A percentile compares a stretch with the other conserved stretches of the same genome.
Evolutionary conservation across 1,140 invertebrate genomes (phyloP).

Genomic region (Bursaphelenchus mucronatus): DNA sequence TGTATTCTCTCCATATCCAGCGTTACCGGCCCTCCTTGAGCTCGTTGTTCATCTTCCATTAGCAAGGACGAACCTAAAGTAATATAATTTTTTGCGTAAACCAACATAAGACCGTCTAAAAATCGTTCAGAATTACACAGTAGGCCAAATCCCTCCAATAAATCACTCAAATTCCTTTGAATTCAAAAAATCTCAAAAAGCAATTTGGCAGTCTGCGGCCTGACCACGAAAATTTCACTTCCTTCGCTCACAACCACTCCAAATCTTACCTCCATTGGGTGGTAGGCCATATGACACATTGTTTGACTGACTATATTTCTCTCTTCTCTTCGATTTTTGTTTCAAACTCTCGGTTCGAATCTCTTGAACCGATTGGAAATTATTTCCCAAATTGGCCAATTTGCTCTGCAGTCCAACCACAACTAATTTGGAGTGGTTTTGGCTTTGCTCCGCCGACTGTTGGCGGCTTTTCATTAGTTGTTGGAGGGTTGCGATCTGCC

Average conservation of each 20-base stretch:
- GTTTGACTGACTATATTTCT: constrained; percentile 75
- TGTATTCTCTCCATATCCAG: constrained; percentile 55
- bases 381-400: constrained; percentile 88
- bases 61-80: no score
- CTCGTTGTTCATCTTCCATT: constrained; percentile 19
- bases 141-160: no score
- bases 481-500: constrained; percentile 76
- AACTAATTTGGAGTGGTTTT: constrained; percentile 73
- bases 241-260: no score
- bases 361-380: constrained; percentile 89
- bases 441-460: constrained; percentile 23
- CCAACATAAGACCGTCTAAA: no score
- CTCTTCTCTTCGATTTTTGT: constrained; percentile 83
- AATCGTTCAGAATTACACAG: no score
- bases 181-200: no score
- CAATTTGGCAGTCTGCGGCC: no score
- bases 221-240: no score
- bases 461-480: constrained; percentile 35
- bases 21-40: constrained; percentile 37
- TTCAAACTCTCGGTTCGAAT: constrained; percentile 89
- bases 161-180: no score
- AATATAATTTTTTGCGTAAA: no score
- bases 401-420: constrained; percentile 89
- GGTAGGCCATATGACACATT: constrained; percentile 51
- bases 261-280: constrained; percentile 46